Percentiles rank a stretch among this genome's conserved stretches.
Conservation (phyloP, 2,113 vertebrate genomes). For the Pardalotus punctatus region DNA sequence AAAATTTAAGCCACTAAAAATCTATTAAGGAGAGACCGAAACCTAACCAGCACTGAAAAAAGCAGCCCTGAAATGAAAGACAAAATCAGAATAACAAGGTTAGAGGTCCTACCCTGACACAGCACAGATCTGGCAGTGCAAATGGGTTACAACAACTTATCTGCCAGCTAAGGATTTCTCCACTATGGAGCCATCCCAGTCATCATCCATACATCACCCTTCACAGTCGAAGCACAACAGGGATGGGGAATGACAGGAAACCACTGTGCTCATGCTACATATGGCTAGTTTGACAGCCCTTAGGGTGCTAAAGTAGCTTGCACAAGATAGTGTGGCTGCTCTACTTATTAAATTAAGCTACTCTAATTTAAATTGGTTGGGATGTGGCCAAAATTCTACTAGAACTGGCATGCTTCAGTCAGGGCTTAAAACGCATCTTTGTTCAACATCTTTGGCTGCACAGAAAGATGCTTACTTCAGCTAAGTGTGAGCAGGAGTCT, state of each 20-base stretch:
- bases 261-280: not conserved
- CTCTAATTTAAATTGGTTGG: constrained; percentile 9
- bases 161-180: not conserved
- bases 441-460: not conserved
- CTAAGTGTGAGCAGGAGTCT: constrained; percentile 2
- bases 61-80: not conserved
- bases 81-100: not conserved
- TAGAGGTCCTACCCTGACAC: not conserved
- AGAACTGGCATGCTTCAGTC: constrained; percentile 1
- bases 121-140: not conserved
- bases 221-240: not conserved
- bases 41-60: not conserved
- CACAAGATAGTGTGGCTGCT: not conserved
- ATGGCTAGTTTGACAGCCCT: not conserved
- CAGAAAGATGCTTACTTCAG: not conserved
- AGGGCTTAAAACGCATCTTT: constrained; percentile 26
- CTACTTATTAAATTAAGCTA: constrained; percentile 32
- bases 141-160: not conserved
- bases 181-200: not conserved
- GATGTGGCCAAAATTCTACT: constrained; percentile 15
- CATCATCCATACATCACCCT: not conserved
- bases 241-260: not conserved
- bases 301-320: not conserved
- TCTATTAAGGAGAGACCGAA: not conserved
- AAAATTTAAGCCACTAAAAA: not conserved